Base-by-base conservation (phyloP, 2,113 vertebrate species). In the Okapia johnstoni region DNA sequence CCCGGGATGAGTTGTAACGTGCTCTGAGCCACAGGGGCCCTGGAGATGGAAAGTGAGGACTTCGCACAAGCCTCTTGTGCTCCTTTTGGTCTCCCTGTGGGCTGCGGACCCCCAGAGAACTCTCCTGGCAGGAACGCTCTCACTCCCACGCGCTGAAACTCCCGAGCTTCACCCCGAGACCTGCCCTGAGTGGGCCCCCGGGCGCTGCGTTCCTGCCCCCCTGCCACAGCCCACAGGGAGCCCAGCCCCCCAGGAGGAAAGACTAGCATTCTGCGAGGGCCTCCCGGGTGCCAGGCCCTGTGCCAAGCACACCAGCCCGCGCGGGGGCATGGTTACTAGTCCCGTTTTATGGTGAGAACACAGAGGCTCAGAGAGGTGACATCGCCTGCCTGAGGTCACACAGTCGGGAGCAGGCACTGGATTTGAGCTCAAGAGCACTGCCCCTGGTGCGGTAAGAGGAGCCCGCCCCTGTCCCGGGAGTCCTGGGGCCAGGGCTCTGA, bases 1-100 rank as follows among this genome's bases (percentile, higher is more conserved):
- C n/a, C 30, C 0, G 5, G 50, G 13, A 23, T 9, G 1, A 9
- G 23, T 14, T 4, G 58, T 40, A 7, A 17, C 6, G 12, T 25
- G 12, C 46, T 43, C 28, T 8, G 36, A 87, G 17, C 36, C 50
- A 58, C 25, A 21, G 76, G 36, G 33, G 70, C 14, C 7, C 26
- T 4, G 0, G 1, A 48, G 10, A 23, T 1, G 50, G 73, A 55
- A 40, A 23, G 79, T 13, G 58, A 55, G 52, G 15, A 80, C 70
- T 76, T 43, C 61, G 16, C 55, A 50, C 15, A 14, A 36, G 50
- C 40, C 54, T 40, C 33, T 81, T 46, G 11, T 30, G 8, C 28
- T 52, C 63, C 48, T 19, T 57, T 16, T 70, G 46, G 13, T 63
- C 61, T 91, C 46, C 36, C 58, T 50, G 9, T 5, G 50, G 86